phyloP scores from a whole-genome alignment of 2,888 invertebrate genomes.

The Lycocerus yunnanus region DNA sequence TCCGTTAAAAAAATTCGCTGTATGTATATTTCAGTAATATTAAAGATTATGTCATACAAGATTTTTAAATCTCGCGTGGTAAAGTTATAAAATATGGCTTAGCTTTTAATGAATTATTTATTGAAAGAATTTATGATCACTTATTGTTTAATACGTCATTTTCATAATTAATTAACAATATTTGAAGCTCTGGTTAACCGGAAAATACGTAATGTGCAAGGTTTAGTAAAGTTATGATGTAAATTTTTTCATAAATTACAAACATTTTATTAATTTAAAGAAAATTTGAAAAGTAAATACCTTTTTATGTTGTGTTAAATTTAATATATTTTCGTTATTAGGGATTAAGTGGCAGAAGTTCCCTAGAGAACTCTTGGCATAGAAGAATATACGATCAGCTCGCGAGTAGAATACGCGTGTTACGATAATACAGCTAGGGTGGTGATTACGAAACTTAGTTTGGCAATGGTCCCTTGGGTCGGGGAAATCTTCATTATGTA shows the following conservation, averaged over 20 bases:
- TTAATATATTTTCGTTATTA: conserved; percentile 21
- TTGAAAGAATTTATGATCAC: too few relatives aligned
- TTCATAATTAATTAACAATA: too few relatives aligned
- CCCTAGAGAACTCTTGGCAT: conserved; percentile 18
- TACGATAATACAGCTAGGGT: conserved; percentile 23
- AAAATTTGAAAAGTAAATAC: not conserved
- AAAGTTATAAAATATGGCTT: too few relatives aligned
- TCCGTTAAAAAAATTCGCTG: too few relatives aligned
- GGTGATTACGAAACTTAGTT: conserved; percentile 25
- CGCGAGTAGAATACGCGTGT: conserved; percentile 22
- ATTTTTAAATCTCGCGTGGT: too few relatives aligned
- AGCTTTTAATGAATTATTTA: too few relatives aligned
- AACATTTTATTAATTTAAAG: not conserved
- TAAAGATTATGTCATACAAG: too few relatives aligned
- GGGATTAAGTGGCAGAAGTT: conserved; percentile 20
- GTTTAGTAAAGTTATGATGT: not conserved
- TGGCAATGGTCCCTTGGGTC: conserved; percentile 26
- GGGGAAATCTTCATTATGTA: conserved; percentile 25
- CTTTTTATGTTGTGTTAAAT: conserved; percentile 17
- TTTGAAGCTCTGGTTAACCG: too few relatives aligned
- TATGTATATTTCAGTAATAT: too few relatives aligned
- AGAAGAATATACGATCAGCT: conserved; percentile 22
- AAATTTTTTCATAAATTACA: not conserved
- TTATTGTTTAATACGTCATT: too few relatives aligned
- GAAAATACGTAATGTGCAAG: too few relatives aligned